Evolutionary conservation across 2,888 invertebrate species (phyloP), one percentile per base, ranked within the genome.

Genomic region (Macrosoma leucophasiata): DNA sequence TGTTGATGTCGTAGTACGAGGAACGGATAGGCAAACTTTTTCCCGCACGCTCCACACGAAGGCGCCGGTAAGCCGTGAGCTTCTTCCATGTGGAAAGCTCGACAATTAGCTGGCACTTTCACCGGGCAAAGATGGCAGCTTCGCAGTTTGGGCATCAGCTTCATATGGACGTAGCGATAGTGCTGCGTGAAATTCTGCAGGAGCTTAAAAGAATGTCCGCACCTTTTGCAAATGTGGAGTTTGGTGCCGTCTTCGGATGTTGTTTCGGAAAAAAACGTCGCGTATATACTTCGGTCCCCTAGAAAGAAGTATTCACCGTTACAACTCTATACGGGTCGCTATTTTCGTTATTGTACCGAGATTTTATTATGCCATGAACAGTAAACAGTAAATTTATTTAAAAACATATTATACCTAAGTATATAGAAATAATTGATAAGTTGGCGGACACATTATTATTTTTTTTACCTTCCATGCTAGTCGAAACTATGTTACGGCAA

Each of bases 61-160:
- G 69, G 69, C 1, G 58, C 50, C 1, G 59, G 59, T 2, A 65
- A 39, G 0, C 63, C 64, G 29, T 69, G 69, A 2, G 45, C 61
- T 19, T 52, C 46, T 29, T 69, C 69, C 15, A 67, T 27, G 14
- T 69, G 69, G 1, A 41, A 55, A 0, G 66, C 57, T 6, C 62
- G 48, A 3, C 55, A 29, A 13, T 68, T 41, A 0, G 42, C 55
- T 0, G 68, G 57, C 1, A 71, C 44, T 42, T 46, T 61, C 4
- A 50, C 46, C 13, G 58, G 51, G 35, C 72, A 72, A n/a, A 61
- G 48, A 1, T 62, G 60, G 27, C 72, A 72, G 31, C 62, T 59
- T 0, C 68, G 38, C 3, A 54, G 46, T 29, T 50, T 51, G 0
- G 64, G 66, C 0, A 64, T 47, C 7, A 46, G 42, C 33, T 70